These are phyloP conservation scores for Reticulitermes lucifugus DNA, from an alignment of 2,888 invertebrate genomes.

Conservation along the genomic window DNA sequence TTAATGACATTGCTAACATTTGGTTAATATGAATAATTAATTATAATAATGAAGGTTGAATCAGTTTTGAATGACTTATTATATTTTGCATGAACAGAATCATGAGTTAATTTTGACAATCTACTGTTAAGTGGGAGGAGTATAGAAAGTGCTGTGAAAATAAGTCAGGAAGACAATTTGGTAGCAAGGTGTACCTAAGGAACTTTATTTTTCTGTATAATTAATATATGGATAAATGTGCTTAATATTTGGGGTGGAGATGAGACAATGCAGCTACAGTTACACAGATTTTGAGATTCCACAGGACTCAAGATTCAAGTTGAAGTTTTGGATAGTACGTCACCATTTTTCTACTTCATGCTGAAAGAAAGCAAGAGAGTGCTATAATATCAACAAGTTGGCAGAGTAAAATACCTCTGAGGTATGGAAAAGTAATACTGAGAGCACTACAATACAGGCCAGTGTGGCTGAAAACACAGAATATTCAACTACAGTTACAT, in stretches of 20 bases:
- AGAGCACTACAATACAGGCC: slow-evolving; percentile 2
- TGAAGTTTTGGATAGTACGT: slow-evolving; percentile 79
- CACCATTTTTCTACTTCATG: slow-evolving; percentile 67
- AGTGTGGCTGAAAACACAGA: slow-evolving; percentile 34
- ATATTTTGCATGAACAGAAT: not conserved
- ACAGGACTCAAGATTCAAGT: slow-evolving; percentile 52
- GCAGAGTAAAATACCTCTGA: slow-evolving; percentile 41
- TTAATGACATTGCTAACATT: not conserved
- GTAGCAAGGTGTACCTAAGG: not conserved
- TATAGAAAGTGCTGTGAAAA: no score
- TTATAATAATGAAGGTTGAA: not conserved
- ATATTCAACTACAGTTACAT: slow-evolving; percentile 32
- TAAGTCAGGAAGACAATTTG: no score
- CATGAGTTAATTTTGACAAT: not conserved
- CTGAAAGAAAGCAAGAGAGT: slow-evolving; percentile 49
- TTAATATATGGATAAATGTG: not conserved
- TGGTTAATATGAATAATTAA: not conserved
- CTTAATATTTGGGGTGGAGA: not conserved
- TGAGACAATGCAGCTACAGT: not conserved
- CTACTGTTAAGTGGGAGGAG: not conserved
- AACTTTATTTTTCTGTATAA: not conserved
- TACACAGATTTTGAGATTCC: slow-evolving; percentile 27
- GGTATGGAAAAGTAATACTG: slow-evolving; percentile 25
- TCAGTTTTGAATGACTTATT: not conserved
- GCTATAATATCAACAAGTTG: slow-evolving; percentile 36